Conservation (phyloP, 2,888 invertebrate species). For the Lysandra bellargus region DNA sequence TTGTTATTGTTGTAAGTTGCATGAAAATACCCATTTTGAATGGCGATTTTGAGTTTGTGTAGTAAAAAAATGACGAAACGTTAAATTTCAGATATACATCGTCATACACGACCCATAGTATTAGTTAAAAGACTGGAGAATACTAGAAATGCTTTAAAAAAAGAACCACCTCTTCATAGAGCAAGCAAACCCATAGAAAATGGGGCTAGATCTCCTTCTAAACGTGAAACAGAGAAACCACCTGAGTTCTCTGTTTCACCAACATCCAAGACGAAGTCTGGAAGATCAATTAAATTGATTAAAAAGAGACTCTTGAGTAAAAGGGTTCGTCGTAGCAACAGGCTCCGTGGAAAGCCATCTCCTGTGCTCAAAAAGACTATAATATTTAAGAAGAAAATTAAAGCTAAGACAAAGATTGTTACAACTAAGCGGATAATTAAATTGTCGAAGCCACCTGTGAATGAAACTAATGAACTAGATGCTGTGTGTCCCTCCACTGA, state of each 20-base stretch:
- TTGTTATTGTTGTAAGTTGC: background rate
- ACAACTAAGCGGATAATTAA: constrained; percentile 20
- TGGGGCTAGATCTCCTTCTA: background rate
- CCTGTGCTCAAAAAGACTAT: constrained; percentile 16
- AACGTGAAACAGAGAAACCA: background rate
- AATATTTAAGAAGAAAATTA: constrained; percentile 27
- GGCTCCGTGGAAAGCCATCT: constrained; percentile 25
- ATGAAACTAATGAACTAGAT: constrained; percentile 21
- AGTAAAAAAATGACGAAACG: background rate
- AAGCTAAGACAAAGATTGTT: constrained; percentile 27
- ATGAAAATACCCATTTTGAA: background rate
- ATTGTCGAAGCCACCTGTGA: constrained; percentile 6
- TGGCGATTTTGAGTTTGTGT: background rate
- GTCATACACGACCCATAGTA: constrained; percentile 23
- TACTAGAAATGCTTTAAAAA: constrained; percentile 4
- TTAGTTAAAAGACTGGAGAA: constrained; percentile 29
- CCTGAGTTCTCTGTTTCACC: background rate
- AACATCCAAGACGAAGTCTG: background rate
- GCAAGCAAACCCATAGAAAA: background rate
- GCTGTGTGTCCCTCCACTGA: constrained; percentile 27
- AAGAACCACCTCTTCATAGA: constrained; percentile 6
- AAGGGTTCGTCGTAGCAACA: constrained; percentile 23
- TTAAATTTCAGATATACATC: constrained; percentile 12
- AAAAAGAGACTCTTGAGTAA: constrained; percentile 24
- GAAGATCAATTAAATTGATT: constrained; percentile 1